Evolutionary conservation across 2,113 vertebrate genomes (phyloP), one percentile per base, ranked within the genome.

Genomic region (Henicopernis longicauda): DNA sequence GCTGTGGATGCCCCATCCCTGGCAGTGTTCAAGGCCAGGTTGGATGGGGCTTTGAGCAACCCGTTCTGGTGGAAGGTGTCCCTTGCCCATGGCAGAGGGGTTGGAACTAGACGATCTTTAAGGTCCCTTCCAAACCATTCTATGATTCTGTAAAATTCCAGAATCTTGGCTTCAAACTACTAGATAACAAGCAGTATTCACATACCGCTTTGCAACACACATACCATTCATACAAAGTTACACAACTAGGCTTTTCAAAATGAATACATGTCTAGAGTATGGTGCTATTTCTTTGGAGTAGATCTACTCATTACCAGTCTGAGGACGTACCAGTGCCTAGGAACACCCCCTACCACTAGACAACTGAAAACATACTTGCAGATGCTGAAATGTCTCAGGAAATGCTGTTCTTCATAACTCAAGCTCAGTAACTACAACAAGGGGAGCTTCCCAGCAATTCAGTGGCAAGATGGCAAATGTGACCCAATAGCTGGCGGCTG

Each of bases 401-500:
- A 86, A 85, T 3, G 13, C 32, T 70, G 14, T 16, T 90, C 59
- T 42, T 23, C 29, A 6, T 15, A 55, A 47, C 23, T 54, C 18
- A 4, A 7, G 3, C 10, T 49, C 62, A 65, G 11, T 6, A 80
- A 20, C 16, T n/a, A 8, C 18, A 54, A 55, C 13, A 34, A 70
- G 32, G 9, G 5, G n/a, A 25, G 11, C 0, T 40, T 8, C 65
- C 55, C 59, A 49, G 7, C 4, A 15, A 16, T 4, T 32, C 36
- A 1, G 1, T 0, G 7, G 23, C 0, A 2, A 58, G 38, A 14
- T 16, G 32, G 44, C 17, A 71, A 79, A 82, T 4, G 6, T 1
- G 1, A 72, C 14, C 16, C 5, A 0, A 52, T 1, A 38, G 22
- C 49, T n/a, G 1, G 7, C 0, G 0, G 10, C 23, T 14, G 20